phyloP scores from a whole-genome alignment of 2,797 vertebrate genomes.

The Menidia menidia region DNA sequence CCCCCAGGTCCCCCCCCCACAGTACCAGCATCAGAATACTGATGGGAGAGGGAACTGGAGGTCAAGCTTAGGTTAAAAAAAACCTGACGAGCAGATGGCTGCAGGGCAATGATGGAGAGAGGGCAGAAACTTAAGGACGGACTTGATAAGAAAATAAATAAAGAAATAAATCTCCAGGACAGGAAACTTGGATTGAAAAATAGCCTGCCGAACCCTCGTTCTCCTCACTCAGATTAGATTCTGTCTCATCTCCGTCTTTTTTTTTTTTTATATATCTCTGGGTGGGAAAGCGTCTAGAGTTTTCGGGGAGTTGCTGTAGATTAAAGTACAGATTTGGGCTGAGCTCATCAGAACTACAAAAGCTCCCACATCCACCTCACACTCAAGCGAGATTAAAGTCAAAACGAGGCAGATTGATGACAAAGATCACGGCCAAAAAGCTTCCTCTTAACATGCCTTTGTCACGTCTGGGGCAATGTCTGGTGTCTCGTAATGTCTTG shows the following conservation, averaged over 20 bases:
- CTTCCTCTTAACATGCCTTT: slow-evolving; percentile 5
- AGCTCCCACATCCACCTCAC: slow-evolving; percentile 5
- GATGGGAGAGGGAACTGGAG: slow-evolving; percentile 35
- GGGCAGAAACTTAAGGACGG: slow-evolving; percentile 26
- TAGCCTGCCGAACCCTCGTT: slow-evolving; percentile 1
- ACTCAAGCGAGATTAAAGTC: slow-evolving; percentile 32
- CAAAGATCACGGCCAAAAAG: slow-evolving; percentile 21
- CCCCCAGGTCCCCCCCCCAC: slow-evolving; percentile 12
- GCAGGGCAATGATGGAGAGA: slow-evolving; percentile 25
- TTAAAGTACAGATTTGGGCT: slow-evolving; percentile 54
- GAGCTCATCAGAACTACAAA: slow-evolving; percentile 51
- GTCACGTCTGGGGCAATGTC: no score
- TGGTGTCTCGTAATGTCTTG: no score
- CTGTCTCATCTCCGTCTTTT: slow-evolving; percentile 13
- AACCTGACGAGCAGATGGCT: slow-evolving; percentile 40
- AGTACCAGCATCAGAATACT: slow-evolving; percentile 43
- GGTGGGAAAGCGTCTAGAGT: slow-evolving; percentile 26
- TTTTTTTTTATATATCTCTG: slow-evolving; percentile 1
- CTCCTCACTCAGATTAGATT: neutral
- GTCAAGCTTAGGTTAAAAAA: slow-evolving; percentile 46
- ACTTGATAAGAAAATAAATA: slow-evolving; percentile 35
- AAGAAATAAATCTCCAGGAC: slow-evolving; percentile 29
- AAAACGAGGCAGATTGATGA: slow-evolving; percentile 42
- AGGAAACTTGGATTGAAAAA: slow-evolving; percentile 34
- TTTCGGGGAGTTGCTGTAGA: slow-evolving; percentile 48